Evolutionary conservation across 2,113 vertebrate genomes (phyloP).

Genomic region (Triplophysa dalaica): DNA sequence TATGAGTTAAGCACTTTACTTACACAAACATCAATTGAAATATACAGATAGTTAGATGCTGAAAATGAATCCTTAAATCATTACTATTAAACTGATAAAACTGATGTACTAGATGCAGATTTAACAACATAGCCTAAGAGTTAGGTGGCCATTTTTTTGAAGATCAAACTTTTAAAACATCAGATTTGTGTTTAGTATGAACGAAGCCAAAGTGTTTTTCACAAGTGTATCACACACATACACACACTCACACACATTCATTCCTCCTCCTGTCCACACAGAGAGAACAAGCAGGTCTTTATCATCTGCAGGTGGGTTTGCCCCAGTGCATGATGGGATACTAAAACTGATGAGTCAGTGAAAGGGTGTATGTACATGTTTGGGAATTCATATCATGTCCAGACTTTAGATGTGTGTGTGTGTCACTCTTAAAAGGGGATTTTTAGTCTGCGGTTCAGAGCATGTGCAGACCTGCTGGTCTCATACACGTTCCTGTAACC

Average conservation of each 20-base stretch:
- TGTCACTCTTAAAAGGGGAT: slow-evolving; percentile 43
- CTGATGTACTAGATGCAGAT: too few species aligned
- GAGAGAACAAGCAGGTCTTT: slow-evolving; percentile 58
- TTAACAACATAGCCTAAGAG: too few species aligned
- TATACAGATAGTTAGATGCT: not conserved
- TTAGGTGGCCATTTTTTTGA: not conserved
- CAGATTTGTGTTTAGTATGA: not conserved
- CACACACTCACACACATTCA: slow-evolving; percentile 3
- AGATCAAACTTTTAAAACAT: not conserved
- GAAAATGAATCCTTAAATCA: too few species aligned
- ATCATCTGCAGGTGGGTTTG: slow-evolving; percentile 54
- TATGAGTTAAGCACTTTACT: not conserved
- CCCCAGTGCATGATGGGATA: slow-evolving; percentile 50
- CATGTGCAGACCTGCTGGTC: slow-evolving; percentile 54
- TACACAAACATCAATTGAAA: not conserved
- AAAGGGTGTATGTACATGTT: slow-evolving; percentile 37
- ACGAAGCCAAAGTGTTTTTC: not conserved
- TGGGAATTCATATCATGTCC: slow-evolving; percentile 21
- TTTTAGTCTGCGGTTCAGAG: slow-evolving; percentile 44
- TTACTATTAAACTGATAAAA: too few species aligned
- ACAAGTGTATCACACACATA: not conserved
- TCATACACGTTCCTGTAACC: not conserved
- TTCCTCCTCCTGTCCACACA: not conserved
- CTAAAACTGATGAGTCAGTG: slow-evolving; percentile 54
- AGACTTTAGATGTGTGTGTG: slow-evolving; percentile 7